phyloP scores from a whole-genome alignment of 2,797 vertebrate species.

The Lithobates sylvaticus region DNA sequence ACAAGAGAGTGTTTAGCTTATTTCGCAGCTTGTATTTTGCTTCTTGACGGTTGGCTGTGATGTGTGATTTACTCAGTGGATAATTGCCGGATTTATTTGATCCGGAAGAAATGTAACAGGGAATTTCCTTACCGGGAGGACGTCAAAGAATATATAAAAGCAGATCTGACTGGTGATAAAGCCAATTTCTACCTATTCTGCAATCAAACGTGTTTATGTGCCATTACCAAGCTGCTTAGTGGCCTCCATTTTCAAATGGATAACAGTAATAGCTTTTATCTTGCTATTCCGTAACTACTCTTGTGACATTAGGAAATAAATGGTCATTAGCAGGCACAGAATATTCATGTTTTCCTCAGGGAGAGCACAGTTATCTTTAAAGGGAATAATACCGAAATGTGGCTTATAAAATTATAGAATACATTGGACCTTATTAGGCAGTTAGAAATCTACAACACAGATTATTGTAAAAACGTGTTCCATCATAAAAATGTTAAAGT shows the following conservation, averaged over 20 bases:
- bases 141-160: conserved; percentile 4
- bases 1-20: conserved; percentile 4
- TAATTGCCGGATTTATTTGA: conserved; percentile 34
- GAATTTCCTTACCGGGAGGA: conserved; percentile 24
- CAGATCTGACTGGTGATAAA: conserved; percentile 13
- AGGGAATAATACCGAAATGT: background rate
- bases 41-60: conserved; percentile 26
- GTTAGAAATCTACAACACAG: no score
- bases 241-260: conserved; percentile 12
- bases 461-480: no score
- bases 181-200: conserved; percentile 13
- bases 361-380: background rate
- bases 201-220: conserved; percentile 26
- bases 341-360: background rate
- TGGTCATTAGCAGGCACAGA: background rate
- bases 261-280: conserved; percentile 27
- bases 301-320: conserved; percentile 4
- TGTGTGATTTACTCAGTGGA: conserved; percentile 39
- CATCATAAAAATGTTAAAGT: no score
- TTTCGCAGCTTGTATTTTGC: conserved; percentile 20
- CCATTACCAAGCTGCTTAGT: conserved; percentile 17
- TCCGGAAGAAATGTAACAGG: conserved; percentile 2
- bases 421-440: no score
- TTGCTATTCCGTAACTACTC: background rate
- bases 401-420: background rate